Conservation (phyloP, 2,113 vertebrate genomes). For the Toxostoma redivivum region DNA sequence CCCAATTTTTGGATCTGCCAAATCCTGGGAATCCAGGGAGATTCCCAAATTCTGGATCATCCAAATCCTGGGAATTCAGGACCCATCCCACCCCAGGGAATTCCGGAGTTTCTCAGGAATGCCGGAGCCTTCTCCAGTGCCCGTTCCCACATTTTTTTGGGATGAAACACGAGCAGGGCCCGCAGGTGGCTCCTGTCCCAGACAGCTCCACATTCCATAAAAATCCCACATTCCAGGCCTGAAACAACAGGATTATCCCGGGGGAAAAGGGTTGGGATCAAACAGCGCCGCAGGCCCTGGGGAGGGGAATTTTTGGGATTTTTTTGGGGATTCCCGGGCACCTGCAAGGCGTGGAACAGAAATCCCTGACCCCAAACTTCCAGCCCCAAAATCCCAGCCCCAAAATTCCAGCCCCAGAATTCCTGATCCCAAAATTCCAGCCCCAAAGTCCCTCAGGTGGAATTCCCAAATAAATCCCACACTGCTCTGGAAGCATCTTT, state of each 20-base stretch:
- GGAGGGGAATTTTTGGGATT: not conserved
- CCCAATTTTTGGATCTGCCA: not conserved
- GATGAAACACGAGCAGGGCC: not conserved
- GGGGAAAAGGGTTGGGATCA: not conserved
- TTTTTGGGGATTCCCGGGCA: not conserved
- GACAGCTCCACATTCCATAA: not conserved
- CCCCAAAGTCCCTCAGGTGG: not conserved
- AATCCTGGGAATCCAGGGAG: not conserved
- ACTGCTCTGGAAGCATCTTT: not conserved
- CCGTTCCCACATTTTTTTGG: not conserved
- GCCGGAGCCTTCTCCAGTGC: rapidly evolving
- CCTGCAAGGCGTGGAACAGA: rapidly evolving
- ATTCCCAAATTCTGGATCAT: not conserved
- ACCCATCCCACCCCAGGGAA: not conserved
- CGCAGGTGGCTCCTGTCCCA: not conserved
- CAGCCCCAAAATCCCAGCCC: not conserved
- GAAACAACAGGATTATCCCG: not conserved
- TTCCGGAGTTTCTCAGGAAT: rapidly evolving
- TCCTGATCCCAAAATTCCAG: not conserved
- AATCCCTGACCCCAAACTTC: not conserved
- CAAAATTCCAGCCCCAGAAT: not conserved
- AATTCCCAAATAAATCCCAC: not conserved
- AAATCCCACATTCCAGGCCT: conserved; percentile 29
- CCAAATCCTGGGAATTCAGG: not conserved
- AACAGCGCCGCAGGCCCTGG: not conserved